A percentile compares a stretch with the other conserved stretches of the same genome.
Evolutionary conservation across 2,797 vertebrate species (phyloP).

Genomic region (Halcyon badia): DNA sequence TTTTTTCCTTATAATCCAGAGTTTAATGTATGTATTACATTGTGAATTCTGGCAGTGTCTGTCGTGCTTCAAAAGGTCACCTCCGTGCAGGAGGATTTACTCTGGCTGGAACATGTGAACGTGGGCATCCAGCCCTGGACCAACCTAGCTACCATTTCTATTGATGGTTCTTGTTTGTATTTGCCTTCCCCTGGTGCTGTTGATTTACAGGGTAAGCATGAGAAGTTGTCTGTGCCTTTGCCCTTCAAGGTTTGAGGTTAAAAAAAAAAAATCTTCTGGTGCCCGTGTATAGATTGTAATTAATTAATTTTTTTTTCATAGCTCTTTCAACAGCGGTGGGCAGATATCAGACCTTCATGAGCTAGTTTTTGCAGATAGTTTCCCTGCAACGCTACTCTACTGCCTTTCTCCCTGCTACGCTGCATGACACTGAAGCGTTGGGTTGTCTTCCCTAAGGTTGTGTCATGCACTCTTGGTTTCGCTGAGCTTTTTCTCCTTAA

Average conservation of each 20-base stretch:
- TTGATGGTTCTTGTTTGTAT: neutral
- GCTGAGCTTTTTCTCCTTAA: neutral
- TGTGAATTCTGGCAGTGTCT: neutral
- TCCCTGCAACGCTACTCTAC: neutral
- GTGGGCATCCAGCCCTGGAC: neutral
- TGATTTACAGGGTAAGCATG: neutral
- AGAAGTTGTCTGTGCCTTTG: neutral
- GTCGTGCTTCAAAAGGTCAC: slow-evolving; percentile 4
- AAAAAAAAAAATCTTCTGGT: neutral
- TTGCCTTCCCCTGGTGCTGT: neutral
- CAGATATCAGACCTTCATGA: neutral
- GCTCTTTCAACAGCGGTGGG: neutral
- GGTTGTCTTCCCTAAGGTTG: neutral
- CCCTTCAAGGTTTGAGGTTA: neutral
- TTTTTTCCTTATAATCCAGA: neutral
- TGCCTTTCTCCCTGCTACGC: no score
- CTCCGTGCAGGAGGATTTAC: neutral
- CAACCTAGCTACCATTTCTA: neutral
- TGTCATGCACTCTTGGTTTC: neutral
- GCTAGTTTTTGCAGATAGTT: neutral
- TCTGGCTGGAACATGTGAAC: neutral
- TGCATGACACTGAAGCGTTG: fast-evolving
- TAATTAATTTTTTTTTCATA: neutral
- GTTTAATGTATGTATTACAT: neutral
- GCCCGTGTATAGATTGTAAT: neutral